A percentile compares a stretch with the other conserved stretches of the same genome.
Evolutionary conservation across 1,140 invertebrate species (phyloP).

Genomic region (Zaprionus davidi): DNA sequence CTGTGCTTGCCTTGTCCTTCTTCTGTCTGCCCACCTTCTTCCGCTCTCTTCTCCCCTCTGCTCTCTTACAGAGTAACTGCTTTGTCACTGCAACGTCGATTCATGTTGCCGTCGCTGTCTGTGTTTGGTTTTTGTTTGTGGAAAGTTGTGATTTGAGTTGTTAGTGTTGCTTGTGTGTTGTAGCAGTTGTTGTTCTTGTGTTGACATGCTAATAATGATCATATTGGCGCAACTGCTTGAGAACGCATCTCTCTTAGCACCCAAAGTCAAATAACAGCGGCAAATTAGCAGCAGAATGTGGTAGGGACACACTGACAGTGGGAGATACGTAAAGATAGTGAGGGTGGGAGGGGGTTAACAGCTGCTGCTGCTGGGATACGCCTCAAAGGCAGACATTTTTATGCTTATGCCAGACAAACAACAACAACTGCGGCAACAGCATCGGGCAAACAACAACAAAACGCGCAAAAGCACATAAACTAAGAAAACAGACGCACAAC

Average conservation of each 20-base stretch:
- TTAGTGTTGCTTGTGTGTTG: slow-evolving; percentile 24
- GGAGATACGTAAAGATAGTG: not conserved
- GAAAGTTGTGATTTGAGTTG: slow-evolving; percentile 79
- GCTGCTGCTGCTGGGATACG: slow-evolving; percentile 45
- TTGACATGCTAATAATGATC: slow-evolving; percentile 79
- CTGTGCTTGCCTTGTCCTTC: slow-evolving; percentile 15
- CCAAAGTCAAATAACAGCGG: slow-evolving; percentile 60
- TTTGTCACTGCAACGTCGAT: slow-evolving; percentile 34
- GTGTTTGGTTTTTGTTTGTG: slow-evolving; percentile 48
- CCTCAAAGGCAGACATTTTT: slow-evolving; percentile 63
- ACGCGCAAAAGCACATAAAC: slow-evolving; percentile 64
- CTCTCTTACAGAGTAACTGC: not conserved
- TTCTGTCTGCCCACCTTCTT: not conserved
- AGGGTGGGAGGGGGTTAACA: slow-evolving; percentile 6
- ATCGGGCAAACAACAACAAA: slow-evolving; percentile 54
- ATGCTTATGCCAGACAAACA: slow-evolving; percentile 74
- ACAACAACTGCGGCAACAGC: slow-evolving; percentile 55
- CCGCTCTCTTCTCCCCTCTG: not conserved
- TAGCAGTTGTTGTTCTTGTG: slow-evolving; percentile 44
- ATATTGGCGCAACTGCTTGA: slow-evolving; percentile 71
- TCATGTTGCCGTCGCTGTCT: slow-evolving; percentile 62
- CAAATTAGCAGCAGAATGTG: slow-evolving; percentile 68
- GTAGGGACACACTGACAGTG: slow-evolving; percentile 5
- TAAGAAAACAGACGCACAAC: slow-evolving; percentile 66
- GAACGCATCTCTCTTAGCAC: slow-evolving; percentile 69